Base-by-base conservation (phyloP, 1,140 invertebrate species). In the Planococcus citri region DNA sequence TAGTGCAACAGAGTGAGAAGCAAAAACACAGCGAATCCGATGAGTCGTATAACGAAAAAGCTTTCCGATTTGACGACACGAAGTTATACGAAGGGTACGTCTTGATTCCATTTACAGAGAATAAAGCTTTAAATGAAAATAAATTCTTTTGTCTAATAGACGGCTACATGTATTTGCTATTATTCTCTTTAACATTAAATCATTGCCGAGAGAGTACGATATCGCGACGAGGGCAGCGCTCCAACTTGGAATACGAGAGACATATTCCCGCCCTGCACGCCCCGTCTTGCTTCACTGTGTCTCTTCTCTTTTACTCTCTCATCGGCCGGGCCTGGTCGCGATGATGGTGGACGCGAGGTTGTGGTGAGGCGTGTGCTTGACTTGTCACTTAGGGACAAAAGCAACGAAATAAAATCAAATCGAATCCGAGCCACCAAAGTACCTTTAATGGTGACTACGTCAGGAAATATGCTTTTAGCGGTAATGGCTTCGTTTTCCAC, bases 91-190 rank as follows among this genome's bases (percentile, higher is more conserved):
- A 33, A 51, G 41, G 41, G 41, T 51, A 51, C 41, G n/a, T 51
- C 41, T 51, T 51, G 41, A 51, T 51, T 51, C 41, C 41, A 51
- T 51, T 51, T 51, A 51, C 41, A 51, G 12, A 14, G 41, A 51
- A 51, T 51, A 51, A 51, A 51, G 41, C 41, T 51, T 51, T 51
- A 51, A 51, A 51, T 51, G 41, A 51, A 51, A 51, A 51, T 51
- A 51, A 51, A 51, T 51, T 51, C 41, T 51, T 51, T 51, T 51
- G 41, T 51, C 41, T 51, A 51, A 51, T 51, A 51, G 41, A 51
- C 41, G 41, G 41, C 41, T 51, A 51, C 41, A 51, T 51, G 41
- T 51, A 51, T 51, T 51, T 51, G 41, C 41, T 51, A 51, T 51
- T 51, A 51, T 51, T 51, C 41, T 51, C 41, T 51, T 51, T 51